A percentile compares a stretch with the other conserved stretches of the same genome.
These are phyloP conservation scores for Iphiclides podalirius DNA, from an alignment of 2,888 invertebrate genomes.

Conservation along the genomic window DNA sequence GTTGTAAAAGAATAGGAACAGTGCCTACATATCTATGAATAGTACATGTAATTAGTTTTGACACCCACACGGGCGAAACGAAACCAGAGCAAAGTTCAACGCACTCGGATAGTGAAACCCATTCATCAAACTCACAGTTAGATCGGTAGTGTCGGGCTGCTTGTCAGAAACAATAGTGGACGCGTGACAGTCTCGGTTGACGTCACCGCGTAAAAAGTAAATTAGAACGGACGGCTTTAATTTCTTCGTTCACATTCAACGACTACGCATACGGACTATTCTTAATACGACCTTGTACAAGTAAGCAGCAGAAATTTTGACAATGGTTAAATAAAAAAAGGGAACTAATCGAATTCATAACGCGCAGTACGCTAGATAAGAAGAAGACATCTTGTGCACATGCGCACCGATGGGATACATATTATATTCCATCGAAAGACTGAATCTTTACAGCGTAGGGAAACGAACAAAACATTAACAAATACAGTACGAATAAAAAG, in stretches of 20 bases:
- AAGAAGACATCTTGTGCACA: too few species aligned
- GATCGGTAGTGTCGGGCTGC: constrained; percentile 50
- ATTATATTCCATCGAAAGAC: too few species aligned
- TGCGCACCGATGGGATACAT: too few species aligned
- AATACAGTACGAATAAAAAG: too few species aligned
- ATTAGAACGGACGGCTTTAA: constrained; percentile 38
- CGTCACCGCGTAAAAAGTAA: constrained; percentile 50
- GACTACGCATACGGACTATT: constrained; percentile 1
- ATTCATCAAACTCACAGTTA: constrained; percentile 67
- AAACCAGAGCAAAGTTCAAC: constrained; percentile 72
- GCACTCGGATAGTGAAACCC: constrained; percentile 66
- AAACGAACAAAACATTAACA: too few species aligned
- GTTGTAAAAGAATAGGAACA: constrained; percentile 19
- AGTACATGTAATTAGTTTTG: constrained; percentile 44
- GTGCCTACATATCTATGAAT: constrained; percentile 34
- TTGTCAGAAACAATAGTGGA: constrained; percentile 55
- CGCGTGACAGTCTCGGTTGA: constrained; percentile 52
- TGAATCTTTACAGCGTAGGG: too few species aligned
- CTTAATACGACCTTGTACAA: too few species aligned
- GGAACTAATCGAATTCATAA: too few species aligned
- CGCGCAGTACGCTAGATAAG: too few species aligned
- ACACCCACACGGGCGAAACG: constrained; percentile 53
- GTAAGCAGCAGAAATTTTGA: too few species aligned
- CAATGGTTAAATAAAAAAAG: too few species aligned
- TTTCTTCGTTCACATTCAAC: constrained; percentile 36